A percentile compares a stretch with the other conserved stretches of the same genome.
phyloP scores from a whole-genome alignment of 2,113 vertebrate genomes.

The Aythya baeri region DNA sequence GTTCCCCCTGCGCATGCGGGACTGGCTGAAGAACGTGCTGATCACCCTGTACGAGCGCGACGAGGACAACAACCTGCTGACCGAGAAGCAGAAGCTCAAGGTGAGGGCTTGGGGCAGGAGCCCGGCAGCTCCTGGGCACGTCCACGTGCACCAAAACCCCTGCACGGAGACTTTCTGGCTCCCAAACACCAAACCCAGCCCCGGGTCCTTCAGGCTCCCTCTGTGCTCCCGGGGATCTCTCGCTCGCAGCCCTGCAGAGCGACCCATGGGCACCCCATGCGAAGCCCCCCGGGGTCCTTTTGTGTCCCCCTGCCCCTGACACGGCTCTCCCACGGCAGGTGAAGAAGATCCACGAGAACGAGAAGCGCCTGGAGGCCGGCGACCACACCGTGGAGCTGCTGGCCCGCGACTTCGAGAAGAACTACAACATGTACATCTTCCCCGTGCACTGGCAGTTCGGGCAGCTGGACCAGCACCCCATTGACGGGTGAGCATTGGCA shows the following conservation, averaged over 20 bases:
- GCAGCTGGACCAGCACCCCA: slow-evolving; percentile 96
- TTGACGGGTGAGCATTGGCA: slow-evolving; percentile 84
- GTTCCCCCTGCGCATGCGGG: slow-evolving; percentile 98
- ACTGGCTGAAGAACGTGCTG: slow-evolving; percentile 99
- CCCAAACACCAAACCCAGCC: not conserved
- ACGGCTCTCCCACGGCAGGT: slow-evolving; percentile 73
- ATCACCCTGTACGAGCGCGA: slow-evolving; percentile 94
- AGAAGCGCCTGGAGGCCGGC: slow-evolving; percentile 94
- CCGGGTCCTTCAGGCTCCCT: not conserved
- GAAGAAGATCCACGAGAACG: slow-evolving; percentile 97
- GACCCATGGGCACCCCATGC: not conserved
- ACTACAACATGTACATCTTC: slow-evolving; percentile 99
- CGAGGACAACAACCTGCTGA: slow-evolving; percentile 94
- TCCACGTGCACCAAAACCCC: too few species aligned
- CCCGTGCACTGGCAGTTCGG: slow-evolving; percentile 99
- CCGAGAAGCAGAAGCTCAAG: slow-evolving; percentile 96
- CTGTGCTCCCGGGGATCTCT: not conserved
- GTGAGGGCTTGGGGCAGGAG: slow-evolving; percentile 68
- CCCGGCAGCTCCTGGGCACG: not conserved
- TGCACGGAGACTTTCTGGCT: not conserved
- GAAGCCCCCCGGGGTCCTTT: not conserved
- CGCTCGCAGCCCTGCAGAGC: not conserved
- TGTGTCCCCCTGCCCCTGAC: not conserved
- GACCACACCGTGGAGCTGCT: slow-evolving; percentile 94
- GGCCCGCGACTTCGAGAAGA: slow-evolving; percentile 96